phyloP scores from a whole-genome alignment of 2,113 vertebrate species.

The Podarcis cretensis region DNA sequence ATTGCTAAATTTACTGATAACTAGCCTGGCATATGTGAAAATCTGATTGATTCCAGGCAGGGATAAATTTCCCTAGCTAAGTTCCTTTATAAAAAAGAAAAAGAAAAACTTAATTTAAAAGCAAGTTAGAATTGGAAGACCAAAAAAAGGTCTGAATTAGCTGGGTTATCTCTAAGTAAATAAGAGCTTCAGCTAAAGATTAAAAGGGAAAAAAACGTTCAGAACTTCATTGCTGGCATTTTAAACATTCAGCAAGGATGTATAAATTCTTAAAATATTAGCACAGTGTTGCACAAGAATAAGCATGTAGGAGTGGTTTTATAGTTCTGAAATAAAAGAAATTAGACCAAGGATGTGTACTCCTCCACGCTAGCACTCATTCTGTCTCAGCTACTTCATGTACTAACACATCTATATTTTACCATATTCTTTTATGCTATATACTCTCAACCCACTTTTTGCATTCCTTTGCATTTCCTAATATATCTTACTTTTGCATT shows the following conservation, averaged over 20 bases:
- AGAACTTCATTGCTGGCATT: slow-evolving; percentile 26
- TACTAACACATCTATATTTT: slow-evolving; percentile 7
- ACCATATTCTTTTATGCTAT: neutral
- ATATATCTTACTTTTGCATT: neutral
- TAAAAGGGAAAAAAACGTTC: slow-evolving; percentile 19
- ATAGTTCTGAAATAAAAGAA: neutral
- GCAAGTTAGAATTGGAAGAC: slow-evolving; percentile 1
- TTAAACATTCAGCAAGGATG: slow-evolving; percentile 34
- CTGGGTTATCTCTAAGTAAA: slow-evolving; percentile 29
- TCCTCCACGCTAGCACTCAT: neutral
- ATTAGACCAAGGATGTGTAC: neutral
- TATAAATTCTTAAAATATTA: slow-evolving; percentile 32
- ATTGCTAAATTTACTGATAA: slow-evolving; percentile 41
- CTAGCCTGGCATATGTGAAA: slow-evolving; percentile 46
- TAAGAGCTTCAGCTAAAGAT: neutral
- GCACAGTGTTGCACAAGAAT: neutral
- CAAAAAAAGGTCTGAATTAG: neutral
- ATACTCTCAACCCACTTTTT: neutral
- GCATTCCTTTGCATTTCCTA: neutral
- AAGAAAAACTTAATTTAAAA: neutral
- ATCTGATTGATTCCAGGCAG: slow-evolving; percentile 32
- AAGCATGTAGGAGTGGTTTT: slow-evolving; percentile 13
- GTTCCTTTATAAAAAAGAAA: neutral
- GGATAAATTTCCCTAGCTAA: neutral
- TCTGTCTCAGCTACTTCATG: neutral